A percentile compares a stretch with the other conserved stretches of the same genome.
phyloP scores from a whole-genome alignment of 2,888 invertebrate species.

The Cantharis lateralis region DNA sequence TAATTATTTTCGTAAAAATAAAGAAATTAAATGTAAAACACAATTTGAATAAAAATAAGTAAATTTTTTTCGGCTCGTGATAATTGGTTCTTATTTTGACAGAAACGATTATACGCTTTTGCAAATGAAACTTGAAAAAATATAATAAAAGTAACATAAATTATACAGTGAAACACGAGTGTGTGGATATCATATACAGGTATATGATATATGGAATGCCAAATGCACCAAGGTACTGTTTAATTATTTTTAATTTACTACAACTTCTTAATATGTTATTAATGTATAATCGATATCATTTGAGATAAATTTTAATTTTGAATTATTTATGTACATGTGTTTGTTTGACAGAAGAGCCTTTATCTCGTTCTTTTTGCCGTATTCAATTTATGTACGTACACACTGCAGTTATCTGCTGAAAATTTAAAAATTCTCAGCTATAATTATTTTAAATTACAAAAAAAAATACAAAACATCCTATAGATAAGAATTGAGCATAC shows the following conservation, averaged over 20 bases:
- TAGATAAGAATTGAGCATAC: neutral
- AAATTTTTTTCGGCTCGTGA: constrained; percentile 10
- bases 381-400: neutral
- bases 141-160: constrained; percentile 28
- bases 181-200: constrained; percentile 21
- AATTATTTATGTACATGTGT: constrained; percentile 15
- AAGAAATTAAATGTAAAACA: neutral
- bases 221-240: constrained; percentile 41
- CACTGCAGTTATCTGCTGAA: neutral
- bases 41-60: neutral
- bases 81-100: constrained; percentile 22
- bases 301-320: constrained; percentile 40
- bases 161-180: constrained; percentile 22
- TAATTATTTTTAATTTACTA: constrained; percentile 54
- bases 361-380: neutral
- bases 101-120: constrained; percentile 21
- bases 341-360: neutral
- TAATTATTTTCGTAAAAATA: neutral
- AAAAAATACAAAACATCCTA: neutral
- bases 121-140: constrained; percentile 19
- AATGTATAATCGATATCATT: constrained; percentile 51
- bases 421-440: neutral
- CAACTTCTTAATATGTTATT: constrained; percentile 50
- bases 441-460: neutral
- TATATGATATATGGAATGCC: constrained; percentile 32